Percentiles rank a stretch among this genome's conserved stretches.
phyloP scores from a whole-genome alignment of 2,797 vertebrate species.

The Aplochiton taeniatus region DNA sequence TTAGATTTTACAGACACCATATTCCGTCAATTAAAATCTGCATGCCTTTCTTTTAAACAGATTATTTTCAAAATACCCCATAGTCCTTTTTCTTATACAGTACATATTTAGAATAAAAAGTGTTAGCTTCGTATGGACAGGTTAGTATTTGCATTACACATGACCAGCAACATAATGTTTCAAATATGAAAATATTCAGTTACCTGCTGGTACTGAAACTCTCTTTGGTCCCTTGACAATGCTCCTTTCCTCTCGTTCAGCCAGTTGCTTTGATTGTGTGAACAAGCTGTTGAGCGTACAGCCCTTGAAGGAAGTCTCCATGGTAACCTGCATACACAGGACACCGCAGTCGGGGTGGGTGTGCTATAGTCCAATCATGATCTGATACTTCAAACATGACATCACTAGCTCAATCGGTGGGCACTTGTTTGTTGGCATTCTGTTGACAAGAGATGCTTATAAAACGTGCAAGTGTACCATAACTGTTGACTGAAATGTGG shows the following conservation, averaged over 20 bases:
- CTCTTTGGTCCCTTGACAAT: constrained; percentile 26
- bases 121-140: too few species aligned
- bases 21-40: background rate
- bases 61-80: background rate
- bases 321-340: constrained; percentile 66
- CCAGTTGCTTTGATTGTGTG: constrained; percentile 44
- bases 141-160: too few species aligned
- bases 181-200: too few species aligned
- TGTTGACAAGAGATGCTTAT: constrained; percentile 39
- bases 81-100: too few species aligned
- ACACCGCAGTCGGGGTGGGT: constrained; percentile 42
- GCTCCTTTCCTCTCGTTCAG: constrained; percentile 22
- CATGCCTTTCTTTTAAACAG: background rate
- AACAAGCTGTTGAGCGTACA: constrained; percentile 43
- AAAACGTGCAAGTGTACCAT: constrained; percentile 24
- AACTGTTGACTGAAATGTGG: too few species aligned
- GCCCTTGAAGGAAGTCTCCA: constrained; percentile 60
- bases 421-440: constrained; percentile 43
- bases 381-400: constrained; percentile 56
- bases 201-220: constrained; percentile 38
- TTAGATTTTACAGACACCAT: constrained; percentile 24
- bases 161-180: too few species aligned
- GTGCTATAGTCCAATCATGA: constrained; percentile 48
- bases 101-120: too few species aligned
- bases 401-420: constrained; percentile 40